Percentiles rank a stretch among this genome's conserved stretches.
Evolutionary conservation across 2,113 vertebrate species (phyloP).

Genomic region (Xyliphius kryptos): DNA sequence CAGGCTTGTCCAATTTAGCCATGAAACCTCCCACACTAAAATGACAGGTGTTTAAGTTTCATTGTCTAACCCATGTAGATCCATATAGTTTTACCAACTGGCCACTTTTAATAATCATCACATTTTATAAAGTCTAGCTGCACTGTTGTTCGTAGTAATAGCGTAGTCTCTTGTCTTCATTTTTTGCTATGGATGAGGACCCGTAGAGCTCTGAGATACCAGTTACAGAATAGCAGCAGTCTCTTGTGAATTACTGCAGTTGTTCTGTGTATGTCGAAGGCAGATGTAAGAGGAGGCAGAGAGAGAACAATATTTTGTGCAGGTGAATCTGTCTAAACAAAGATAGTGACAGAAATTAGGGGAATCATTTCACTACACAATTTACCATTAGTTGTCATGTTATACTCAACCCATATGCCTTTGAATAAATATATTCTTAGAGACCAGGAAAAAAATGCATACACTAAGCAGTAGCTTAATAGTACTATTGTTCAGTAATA

Average conservation of each 20-base stretch:
- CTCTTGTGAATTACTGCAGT: constrained; percentile 45
- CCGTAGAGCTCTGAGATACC: constrained; percentile 39
- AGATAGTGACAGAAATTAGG: background rate
- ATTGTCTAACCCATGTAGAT: no score
- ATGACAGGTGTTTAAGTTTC: no score
- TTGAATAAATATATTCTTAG: no score
- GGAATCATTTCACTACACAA: no score
- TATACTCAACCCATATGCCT: no score
- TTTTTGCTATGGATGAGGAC: constrained; percentile 8
- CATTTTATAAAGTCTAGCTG: background rate
- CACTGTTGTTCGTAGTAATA: background rate
- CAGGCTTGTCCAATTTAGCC: no score
- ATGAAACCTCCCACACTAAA: no score
- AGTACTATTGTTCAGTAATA: no score
- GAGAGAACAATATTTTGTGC: background rate
- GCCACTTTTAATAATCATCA: background rate
- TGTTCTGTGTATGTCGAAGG: constrained; percentile 42
- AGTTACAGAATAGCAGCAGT: constrained; percentile 40
- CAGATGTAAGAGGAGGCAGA: constrained; percentile 29
- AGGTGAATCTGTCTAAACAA: constrained; percentile 26
- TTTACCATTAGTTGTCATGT: no score
- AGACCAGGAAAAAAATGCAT: no score
- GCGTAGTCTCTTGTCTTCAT: background rate
- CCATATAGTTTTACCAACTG: no score
- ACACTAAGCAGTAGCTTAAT: no score